Base-by-base conservation (phyloP, 2,888 invertebrate genomes). In the Hermaeophaga mercurialis region DNA sequence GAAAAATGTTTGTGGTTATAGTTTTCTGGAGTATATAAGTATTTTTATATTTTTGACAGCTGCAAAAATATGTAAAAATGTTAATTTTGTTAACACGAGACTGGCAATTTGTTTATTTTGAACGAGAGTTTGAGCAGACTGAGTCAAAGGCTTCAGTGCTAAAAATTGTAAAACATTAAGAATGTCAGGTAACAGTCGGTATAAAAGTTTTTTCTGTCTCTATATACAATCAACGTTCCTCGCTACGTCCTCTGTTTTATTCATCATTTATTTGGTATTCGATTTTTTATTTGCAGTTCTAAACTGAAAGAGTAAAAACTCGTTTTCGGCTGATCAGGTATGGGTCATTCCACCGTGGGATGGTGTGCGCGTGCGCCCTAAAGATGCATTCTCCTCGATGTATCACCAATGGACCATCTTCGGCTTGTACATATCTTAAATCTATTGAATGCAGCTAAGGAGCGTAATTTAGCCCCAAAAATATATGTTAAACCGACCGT, bases 291-390 rank as follows among this genome's bases (percentile, higher is more conserved):
- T 68, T 56, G 66, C 66, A 64, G 66, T 67, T 65, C 59, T 66
- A 69, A 69, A 69, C 65, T 68, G 65, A 67, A 69, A 67, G 69
- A 70, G 66, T 66, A 71, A 72, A 72, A 74, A 74, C 73, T 72
- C 63, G 73, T 74, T 73, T 73, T 73, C 64, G 72, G 69, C 66
- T 65, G 68, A 68, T 69, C 73, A 71, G 70, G 72, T 71, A 72
- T 73, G 66, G 73, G 73, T 74, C 73, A 73, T 74, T 74, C 73
- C 72, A 69, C 73, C 70, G 70, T 59, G 62, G 60, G 65, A 66
- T 66, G 68, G 65, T 67, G 54, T 55, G 54, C 68, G 63, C 69
- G 64, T 59, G 59, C 65, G 62, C 62, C 39, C 24, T 54, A 53
- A 46, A 41, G 54, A 57, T 65, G 69, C 52, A 55, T 55, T 55